A percentile compares a stretch with the other conserved stretches of the same genome.
These are phyloP conservation scores for Sarcophaga carnaria DNA, from an alignment of 2,888 invertebrate genomes.

Conservation along the genomic window DNA sequence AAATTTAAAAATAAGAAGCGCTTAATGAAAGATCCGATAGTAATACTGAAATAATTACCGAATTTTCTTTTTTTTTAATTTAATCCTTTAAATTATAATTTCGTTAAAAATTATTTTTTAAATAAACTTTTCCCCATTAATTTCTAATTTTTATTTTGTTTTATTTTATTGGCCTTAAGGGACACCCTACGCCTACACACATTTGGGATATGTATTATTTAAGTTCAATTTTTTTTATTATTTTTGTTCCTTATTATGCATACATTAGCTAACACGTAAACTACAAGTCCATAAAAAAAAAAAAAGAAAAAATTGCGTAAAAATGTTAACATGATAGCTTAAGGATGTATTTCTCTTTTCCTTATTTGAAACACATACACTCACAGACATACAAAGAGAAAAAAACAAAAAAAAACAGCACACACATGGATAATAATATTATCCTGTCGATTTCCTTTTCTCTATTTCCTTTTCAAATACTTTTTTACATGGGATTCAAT, in stretches of 20 bases:
- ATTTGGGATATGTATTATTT: no score
- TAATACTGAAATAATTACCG: no score
- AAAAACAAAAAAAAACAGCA: no score
- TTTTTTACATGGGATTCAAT: not conserved
- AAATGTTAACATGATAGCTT: conserved; percentile 45
- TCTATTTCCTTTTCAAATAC: not conserved
- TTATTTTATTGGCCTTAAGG: not conserved
- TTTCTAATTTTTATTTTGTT: no score
- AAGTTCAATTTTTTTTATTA: not conserved
- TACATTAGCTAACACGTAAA: not conserved
- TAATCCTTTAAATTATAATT: no score
- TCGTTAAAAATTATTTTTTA: no score
- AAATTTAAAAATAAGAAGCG: not conserved
- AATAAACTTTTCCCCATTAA: no score
- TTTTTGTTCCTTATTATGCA: not conserved
- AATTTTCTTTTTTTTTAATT: no score
- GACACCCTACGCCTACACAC: not conserved
- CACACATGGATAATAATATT: not conserved
- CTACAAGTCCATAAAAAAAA: no score
- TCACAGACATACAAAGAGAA: not conserved
- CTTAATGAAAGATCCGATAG: not conserved
- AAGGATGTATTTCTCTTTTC: conserved; percentile 16
- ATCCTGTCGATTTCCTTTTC: not conserved
- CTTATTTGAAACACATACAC: not conserved
- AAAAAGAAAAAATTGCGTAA: not conserved